Conservation (phyloP, 2,888 invertebrate species). For the Cheilosia variabilis region DNA sequence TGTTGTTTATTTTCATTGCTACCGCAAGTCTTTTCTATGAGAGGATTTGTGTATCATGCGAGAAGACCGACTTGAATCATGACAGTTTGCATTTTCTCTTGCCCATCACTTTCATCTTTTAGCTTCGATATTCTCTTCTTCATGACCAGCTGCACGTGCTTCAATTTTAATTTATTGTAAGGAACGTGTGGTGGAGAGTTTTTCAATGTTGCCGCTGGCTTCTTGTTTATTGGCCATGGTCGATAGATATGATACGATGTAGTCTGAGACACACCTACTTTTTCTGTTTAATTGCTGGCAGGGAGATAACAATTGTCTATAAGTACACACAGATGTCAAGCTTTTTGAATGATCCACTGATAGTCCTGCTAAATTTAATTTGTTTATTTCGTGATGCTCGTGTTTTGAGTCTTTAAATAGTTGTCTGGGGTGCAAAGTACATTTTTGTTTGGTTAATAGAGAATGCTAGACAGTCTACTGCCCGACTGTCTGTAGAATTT, state of each 20-base stretch:
- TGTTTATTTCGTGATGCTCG: background rate
- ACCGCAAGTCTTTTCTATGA: background rate
- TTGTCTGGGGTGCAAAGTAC: conserved; percentile 15
- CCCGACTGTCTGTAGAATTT: too few relatives aligned
- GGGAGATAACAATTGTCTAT: conserved; percentile 11
- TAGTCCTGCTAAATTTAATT: too few relatives aligned
- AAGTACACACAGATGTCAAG: background rate
- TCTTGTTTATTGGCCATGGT: background rate
- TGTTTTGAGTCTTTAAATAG: background rate
- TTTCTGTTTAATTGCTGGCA: background rate
- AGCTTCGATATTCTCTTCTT: conserved; percentile 47
- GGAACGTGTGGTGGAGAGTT: conserved; percentile 24
- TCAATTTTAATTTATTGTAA: conserved; percentile 38
- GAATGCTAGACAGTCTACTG: background rate
- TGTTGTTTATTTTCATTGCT: conserved; percentile 18
- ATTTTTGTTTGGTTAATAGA: background rate
- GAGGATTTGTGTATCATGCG: conserved; percentile 20
- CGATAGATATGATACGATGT: background rate
- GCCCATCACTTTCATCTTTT: conserved; percentile 23
- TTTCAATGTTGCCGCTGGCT: conserved; percentile 31
- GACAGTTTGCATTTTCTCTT: conserved; percentile 3
- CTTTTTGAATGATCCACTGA: too few relatives aligned
- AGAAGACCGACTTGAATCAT: background rate
- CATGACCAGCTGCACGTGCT: conserved; percentile 66
- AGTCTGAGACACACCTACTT: conserved; percentile 43